Base-by-base conservation (phyloP, 2,888 invertebrate species). In the Leucophenga maculata region DNA sequence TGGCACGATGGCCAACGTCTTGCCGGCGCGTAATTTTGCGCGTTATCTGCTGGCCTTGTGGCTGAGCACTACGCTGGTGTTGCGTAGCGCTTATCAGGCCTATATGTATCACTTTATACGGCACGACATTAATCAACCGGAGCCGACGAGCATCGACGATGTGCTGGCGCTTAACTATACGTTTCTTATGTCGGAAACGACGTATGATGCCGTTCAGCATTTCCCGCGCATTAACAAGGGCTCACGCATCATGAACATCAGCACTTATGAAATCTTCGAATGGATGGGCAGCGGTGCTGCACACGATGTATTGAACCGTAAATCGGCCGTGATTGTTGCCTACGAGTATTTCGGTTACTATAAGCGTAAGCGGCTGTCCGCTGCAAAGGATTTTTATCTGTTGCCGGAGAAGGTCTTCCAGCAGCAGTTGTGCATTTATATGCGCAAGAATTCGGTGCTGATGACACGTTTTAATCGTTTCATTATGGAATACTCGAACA, bases 21-120 rank as follows among this genome's bases (percentile, higher is more conserved):
- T 77, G 0, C 86, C 87, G 1, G 70, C 75, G 11, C 74, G 84
- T 0, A 87, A 82, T 55, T 87, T 87, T 55, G 85, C 87, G 0
- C 83, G 87, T 0, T 86, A 77, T 16, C 50, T 87, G 16, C 74
- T 87, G 1, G 57, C 77, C 0, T 0, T 86, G 6, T 87, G 87
- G 87, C 62, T 87, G 4, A 16, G 84, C 0, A 77, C 83, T 32
- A 83, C 85, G 0, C 69, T 86, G 52, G 74, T 87, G 0, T 1
- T 87, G 16, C 78, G 87, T 1, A 78, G 78, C 54, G 86, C 86
- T 9, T 84, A 84, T 62, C 83, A 84, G 62, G 77, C 77, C 0
- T 71, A 74, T 1, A 67, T 83, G 64, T 82, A 74, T 55, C 72
- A 82, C 46, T 77, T 78, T 18, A 78, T 82, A 16, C 73, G 76